Conservation (phyloP, 2,113 vertebrate species). For the Sardina pilchardus region DNA sequence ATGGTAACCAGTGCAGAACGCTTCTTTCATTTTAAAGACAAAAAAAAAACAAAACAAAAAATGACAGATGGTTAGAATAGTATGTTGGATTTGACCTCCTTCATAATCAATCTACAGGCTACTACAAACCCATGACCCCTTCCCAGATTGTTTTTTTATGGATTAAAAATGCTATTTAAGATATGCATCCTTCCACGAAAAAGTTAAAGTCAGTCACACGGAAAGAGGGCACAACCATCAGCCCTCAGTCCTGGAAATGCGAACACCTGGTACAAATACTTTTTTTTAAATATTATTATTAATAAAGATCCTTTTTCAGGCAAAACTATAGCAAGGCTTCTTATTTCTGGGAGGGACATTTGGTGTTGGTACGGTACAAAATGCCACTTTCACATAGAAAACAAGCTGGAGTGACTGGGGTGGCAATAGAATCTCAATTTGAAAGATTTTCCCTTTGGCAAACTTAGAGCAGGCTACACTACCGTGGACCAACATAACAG, state of each 20-base stretch:
- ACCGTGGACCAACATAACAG: not conserved
- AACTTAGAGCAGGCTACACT: constrained; percentile 35
- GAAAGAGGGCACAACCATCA: constrained; percentile 31
- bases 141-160: constrained; percentile 22
- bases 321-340: constrained; percentile 28
- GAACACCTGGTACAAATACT: constrained; percentile 44
- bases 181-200: constrained; percentile 15
- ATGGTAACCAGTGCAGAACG: constrained; percentile 31
- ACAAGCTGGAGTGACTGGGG: constrained; percentile 34
- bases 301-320: constrained; percentile 37
- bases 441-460: constrained; percentile 42
- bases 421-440: constrained; percentile 28
- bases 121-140: constrained; percentile 20
- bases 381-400: constrained; percentile 41
- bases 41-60: constrained; percentile 18
- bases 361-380: constrained; percentile 47
- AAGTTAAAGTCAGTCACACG: constrained; percentile 22
- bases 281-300: not conserved
- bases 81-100: constrained; percentile 5
- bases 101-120: constrained; percentile 21
- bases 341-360: constrained; percentile 27
- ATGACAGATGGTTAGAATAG: not conserved
- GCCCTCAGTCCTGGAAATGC: constrained; percentile 15
- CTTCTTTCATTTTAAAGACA: not conserved
- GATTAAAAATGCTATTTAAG: constrained; percentile 9